A percentile compares a stretch with the other conserved stretches of the same genome.
These are phyloP conservation scores for Eupithecia abbreviata DNA, from an alignment of 2,888 invertebrate genomes.

Conservation along the genomic window DNA sequence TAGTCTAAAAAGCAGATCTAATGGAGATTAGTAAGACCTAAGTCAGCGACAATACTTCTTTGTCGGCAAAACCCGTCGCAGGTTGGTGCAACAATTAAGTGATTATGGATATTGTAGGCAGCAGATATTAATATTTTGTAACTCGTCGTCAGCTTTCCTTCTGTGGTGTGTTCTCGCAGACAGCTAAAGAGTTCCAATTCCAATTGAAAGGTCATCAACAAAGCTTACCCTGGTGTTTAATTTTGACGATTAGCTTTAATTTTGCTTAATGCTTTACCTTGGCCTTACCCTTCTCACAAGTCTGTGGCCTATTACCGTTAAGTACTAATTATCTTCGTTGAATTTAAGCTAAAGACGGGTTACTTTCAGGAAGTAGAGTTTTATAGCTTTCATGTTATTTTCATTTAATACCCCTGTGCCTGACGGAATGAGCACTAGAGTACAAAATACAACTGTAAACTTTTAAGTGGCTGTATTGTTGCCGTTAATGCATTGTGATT, in stretches of 20 bases:
- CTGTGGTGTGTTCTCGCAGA: neutral
- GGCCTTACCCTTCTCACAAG: neutral
- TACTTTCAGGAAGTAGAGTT: neutral
- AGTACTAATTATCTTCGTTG: neutral
- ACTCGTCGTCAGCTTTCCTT: neutral
- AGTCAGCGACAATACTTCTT: neutral
- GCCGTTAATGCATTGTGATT: neutral
- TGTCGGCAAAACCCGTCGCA: no score
- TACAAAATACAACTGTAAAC: conserved; percentile 1
- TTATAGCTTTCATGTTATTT: conserved; percentile 4
- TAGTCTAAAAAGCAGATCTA: neutral
- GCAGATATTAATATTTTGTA: neutral
- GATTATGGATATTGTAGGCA: neutral
- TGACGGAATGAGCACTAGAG: neutral
- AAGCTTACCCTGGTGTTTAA: neutral
- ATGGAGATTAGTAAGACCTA: no score
- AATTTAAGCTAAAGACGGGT: conserved; percentile 1
- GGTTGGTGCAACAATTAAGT: neutral
- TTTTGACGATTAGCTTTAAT: neutral
- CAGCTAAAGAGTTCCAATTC: neutral
- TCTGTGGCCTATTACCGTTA: neutral
- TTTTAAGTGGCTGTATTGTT: neutral
- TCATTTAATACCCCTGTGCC: neutral
- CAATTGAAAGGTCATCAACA: neutral
- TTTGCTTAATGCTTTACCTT: neutral